phyloP scores from a whole-genome alignment of 2,797 vertebrate species.

The Toxotes lorentzi region DNA sequence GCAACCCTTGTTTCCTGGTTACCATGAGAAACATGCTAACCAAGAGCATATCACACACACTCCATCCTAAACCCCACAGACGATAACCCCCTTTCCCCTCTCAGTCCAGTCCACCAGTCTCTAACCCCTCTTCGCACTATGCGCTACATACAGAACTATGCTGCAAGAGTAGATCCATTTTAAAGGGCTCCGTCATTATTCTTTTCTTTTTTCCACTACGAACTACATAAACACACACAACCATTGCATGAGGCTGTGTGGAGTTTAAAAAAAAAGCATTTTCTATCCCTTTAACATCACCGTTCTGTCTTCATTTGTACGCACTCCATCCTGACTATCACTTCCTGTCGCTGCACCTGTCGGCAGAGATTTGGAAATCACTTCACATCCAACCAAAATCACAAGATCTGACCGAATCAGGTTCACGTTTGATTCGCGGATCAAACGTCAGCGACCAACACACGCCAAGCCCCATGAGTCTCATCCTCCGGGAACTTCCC shows the following conservation, averaged over 20 bases:
- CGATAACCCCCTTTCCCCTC: slow-evolving; percentile 14
- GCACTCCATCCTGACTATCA: slow-evolving; percentile 42
- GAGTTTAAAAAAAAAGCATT: slow-evolving; percentile 77
- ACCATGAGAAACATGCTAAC: slow-evolving; percentile 52
- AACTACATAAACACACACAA: slow-evolving; percentile 69
- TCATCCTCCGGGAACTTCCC: slow-evolving; percentile 47
- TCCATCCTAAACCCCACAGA: slow-evolving; percentile 47
- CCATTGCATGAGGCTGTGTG: slow-evolving; percentile 81
- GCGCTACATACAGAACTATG: slow-evolving; percentile 83
- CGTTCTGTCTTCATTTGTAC: slow-evolving; percentile 66
- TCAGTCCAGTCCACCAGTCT: slow-evolving; percentile 39
- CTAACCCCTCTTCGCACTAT: slow-evolving; percentile 69
- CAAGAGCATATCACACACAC: slow-evolving; percentile 44
- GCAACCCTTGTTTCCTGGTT: slow-evolving; percentile 57
- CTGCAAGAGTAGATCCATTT: slow-evolving; percentile 86
- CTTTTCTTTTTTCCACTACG: slow-evolving; percentile 55
- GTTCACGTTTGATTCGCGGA: slow-evolving; percentile 48
- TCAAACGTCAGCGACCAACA: slow-evolving; percentile 43
- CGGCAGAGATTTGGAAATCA: slow-evolving; percentile 48
- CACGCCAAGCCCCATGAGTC: slow-evolving; percentile 23
- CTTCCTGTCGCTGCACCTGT: slow-evolving; percentile 30
- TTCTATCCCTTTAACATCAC: slow-evolving; percentile 83
- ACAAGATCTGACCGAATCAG: slow-evolving; percentile 39
- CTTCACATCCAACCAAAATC: slow-evolving; percentile 43
- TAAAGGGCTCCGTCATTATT: slow-evolving; percentile 87